These are phyloP conservation scores for Nymphalis io DNA, from an alignment of 1,140 invertebrate species.

Conservation along the genomic window DNA sequence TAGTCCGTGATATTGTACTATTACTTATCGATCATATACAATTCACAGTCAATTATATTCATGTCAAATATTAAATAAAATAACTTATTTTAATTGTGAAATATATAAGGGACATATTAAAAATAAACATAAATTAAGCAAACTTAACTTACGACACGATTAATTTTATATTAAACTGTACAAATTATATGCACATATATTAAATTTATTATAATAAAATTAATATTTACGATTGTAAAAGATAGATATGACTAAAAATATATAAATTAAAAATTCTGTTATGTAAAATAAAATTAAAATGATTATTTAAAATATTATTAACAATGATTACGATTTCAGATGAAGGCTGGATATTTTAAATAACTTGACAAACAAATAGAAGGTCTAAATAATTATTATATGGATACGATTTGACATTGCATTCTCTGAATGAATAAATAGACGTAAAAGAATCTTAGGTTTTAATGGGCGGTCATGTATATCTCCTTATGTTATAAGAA, in stretches of 20 bases:
- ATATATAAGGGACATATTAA: background rate
- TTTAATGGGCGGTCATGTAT: background rate
- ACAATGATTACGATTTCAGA: constrained; percentile 18
- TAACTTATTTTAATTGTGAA: too few species aligned
- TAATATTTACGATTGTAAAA: background rate
- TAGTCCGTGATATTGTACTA: too few species aligned
- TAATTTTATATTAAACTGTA: background rate
- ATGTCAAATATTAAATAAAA: too few species aligned
- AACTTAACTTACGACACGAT: background rate
- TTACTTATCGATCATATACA: too few species aligned
- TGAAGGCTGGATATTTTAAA: constrained; percentile 24
- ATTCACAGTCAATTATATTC: too few species aligned
- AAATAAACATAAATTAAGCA: background rate
- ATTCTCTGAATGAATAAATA: constrained; percentile 27
- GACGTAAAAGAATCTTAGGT: background rate
- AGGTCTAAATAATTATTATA: constrained; percentile 32
- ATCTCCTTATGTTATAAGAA: background rate
- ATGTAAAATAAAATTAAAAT: background rate
- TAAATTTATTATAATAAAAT: background rate
- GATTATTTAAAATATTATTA: constrained; percentile 25
- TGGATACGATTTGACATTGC: constrained; percentile 29
- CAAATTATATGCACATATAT: background rate
- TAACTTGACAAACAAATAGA: constrained; percentile 28
- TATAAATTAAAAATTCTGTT: background rate
- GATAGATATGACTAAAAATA: background rate